Percentiles rank a stretch among this genome's conserved stretches.
Conservation (phyloP, 2,888 invertebrate species). For the Dilophus febrilis region DNA sequence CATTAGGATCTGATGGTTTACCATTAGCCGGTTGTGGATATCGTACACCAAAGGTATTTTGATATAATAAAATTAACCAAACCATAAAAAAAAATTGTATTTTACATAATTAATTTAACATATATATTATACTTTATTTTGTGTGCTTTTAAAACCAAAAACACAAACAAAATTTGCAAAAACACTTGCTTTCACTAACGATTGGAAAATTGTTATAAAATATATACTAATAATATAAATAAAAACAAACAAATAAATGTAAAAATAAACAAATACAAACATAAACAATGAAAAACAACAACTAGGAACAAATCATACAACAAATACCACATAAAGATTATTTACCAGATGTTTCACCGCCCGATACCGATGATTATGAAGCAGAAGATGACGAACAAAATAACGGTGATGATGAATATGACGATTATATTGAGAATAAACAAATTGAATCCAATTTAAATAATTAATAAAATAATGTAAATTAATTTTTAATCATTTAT, state of each 20-base stretch:
- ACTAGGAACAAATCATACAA: slow-evolving; percentile 32
- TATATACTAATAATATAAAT: slow-evolving; percentile 5
- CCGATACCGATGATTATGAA: slow-evolving; percentile 34
- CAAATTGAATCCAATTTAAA: too few relatives aligned
- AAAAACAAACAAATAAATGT: slow-evolving; percentile 4
- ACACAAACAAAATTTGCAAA: slow-evolving; percentile 1
- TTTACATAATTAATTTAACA: background rate
- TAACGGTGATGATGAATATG: slow-evolving; percentile 44
- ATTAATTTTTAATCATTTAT: too few relatives aligned
- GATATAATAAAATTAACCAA: too few relatives aligned
- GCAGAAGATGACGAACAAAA: slow-evolving; percentile 38
- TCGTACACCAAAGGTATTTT: slow-evolving; percentile 68
- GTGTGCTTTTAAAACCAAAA: slow-evolving; percentile 1
- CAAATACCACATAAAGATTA: slow-evolving; percentile 37
- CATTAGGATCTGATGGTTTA: slow-evolving; percentile 85
- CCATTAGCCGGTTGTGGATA: slow-evolving; percentile 93
- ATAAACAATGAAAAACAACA: too few relatives aligned
- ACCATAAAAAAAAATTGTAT: background rate
- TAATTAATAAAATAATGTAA: too few relatives aligned
- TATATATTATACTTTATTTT: too few relatives aligned
- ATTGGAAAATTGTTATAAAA: background rate
- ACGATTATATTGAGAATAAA: slow-evolving; percentile 36
- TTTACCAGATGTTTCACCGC: slow-evolving; percentile 38
- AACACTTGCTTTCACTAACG: slow-evolving; percentile 1
- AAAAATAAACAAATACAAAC: too few relatives aligned